Percentiles rank a stretch among this genome's conserved stretches.
phyloP scores from a whole-genome alignment of 2,797 vertebrate genomes.

The Hapalemur alaotrensis region DNA sequence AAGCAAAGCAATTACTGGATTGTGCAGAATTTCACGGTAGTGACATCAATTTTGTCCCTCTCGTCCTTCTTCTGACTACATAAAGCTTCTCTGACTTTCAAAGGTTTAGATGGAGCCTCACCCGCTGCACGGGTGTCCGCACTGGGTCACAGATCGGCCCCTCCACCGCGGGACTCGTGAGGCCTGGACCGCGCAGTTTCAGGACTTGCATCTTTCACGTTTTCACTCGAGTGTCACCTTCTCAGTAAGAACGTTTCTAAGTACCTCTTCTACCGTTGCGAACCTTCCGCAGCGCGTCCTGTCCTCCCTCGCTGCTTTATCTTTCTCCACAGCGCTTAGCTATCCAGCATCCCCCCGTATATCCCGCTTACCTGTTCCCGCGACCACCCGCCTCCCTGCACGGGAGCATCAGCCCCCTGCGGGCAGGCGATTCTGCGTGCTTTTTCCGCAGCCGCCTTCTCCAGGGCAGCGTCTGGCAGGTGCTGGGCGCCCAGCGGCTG shows the following conservation, averaged over 20 bases:
- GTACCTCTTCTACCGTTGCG: not conserved
- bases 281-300: not conserved
- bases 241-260: not conserved
- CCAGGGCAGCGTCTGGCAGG: no score
- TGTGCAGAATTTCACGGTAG: not conserved
- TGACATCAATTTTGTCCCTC: not conserved
- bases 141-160: not conserved
- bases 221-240: not conserved
- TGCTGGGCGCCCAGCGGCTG: not conserved
- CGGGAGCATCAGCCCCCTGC: not conserved
- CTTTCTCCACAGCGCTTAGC: not conserved
- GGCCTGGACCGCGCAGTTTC: not conserved
- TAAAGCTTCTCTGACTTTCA: not conserved
- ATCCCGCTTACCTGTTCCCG: not conserved
- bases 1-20: not conserved
- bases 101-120: not conserved
- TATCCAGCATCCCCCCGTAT: not conserved
- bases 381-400: not conserved
- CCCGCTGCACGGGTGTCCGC: not conserved
- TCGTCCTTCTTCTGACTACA: not conserved
- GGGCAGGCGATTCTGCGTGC: not conserved
- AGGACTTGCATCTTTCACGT: not conserved
- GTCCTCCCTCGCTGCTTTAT: accelerated
- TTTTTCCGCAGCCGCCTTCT: not conserved
- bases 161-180: not conserved